These are phyloP conservation scores for Chaetophractus vellerosus DNA, from an alignment of 2,797 vertebrate species.

Conservation along the genomic window DNA sequence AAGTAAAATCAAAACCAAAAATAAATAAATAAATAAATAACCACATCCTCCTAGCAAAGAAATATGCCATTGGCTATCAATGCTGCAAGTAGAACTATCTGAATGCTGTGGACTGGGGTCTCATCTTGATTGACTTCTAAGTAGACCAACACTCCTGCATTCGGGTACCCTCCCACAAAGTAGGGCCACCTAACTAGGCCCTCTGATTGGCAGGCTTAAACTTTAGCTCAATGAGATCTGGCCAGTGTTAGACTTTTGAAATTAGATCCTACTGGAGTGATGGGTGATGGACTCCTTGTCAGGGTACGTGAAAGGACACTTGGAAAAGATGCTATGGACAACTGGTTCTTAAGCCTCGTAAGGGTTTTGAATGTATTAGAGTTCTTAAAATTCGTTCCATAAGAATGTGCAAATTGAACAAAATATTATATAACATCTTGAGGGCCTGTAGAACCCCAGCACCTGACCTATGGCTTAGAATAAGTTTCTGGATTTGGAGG, in stretches of 20 bases:
- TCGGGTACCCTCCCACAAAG: too few species aligned
- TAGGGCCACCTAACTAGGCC: background rate
- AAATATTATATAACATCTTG: background rate
- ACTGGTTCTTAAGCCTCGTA: background rate
- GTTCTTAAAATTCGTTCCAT: background rate
- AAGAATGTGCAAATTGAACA: slow-evolving; percentile 21
- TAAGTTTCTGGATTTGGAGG: background rate
- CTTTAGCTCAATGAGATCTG: background rate
- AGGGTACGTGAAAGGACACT: background rate
- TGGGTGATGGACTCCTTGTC: background rate
- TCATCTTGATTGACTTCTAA: background rate
- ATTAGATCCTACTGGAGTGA: background rate
- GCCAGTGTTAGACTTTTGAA: background rate
- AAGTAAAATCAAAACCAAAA: background rate
- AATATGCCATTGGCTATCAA: background rate
- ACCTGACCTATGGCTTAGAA: background rate
- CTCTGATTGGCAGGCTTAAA: background rate
- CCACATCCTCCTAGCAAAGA: background rate
- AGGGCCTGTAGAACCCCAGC: background rate
- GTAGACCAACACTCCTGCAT: background rate
- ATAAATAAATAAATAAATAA: background rate
- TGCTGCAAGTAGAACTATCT: background rate
- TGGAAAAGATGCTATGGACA: background rate
- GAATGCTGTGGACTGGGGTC: too few species aligned
- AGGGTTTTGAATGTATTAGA: background rate